These are phyloP conservation scores for Calameuta filiformis DNA, from an alignment of 2,888 invertebrate genomes.

Conservation along the genomic window DNA sequence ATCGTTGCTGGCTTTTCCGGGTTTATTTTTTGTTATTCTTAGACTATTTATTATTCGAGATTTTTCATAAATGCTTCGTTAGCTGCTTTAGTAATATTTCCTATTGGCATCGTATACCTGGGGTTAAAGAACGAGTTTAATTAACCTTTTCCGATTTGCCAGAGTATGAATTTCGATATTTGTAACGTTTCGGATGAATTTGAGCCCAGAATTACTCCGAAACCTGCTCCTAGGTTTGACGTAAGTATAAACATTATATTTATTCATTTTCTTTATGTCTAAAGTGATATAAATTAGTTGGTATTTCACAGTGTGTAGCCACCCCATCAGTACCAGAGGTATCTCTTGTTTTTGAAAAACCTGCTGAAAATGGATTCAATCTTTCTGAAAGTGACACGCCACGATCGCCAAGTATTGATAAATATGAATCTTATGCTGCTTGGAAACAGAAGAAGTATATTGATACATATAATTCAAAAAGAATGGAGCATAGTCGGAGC, in stretches of 20 bases:
- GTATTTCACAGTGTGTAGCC: constrained; percentile 34
- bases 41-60: neutral
- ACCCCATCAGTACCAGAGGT: constrained; percentile 55
- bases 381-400: constrained; percentile 14
- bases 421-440: constrained; percentile 44
- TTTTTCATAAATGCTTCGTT: neutral
- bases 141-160: neutral
- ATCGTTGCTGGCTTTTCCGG: neutral
- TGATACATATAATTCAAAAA: neutral
- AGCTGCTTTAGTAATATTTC: neutral
- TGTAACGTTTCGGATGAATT: constrained; percentile 45
- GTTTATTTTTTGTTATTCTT: neutral
- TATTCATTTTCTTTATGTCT: neutral
- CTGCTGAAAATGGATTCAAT: constrained; percentile 11
- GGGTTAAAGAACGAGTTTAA: neutral
- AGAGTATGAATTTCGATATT: constrained; percentile 36
- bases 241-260: constrained; percentile 33
- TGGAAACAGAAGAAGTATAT: constrained; percentile 45
- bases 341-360: constrained; percentile 54
- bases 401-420: constrained; percentile 22
- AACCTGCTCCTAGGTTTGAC: constrained; percentile 39
- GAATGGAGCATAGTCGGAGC: constrained; percentile 13
- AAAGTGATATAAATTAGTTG: neutral
- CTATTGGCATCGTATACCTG: neutral
- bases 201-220: constrained; percentile 51